Percentiles rank a stretch among this genome's conserved stretches.
phyloP scores from a whole-genome alignment of 1,140 invertebrate genomes.

The Tribolium castaneum region DNA sequence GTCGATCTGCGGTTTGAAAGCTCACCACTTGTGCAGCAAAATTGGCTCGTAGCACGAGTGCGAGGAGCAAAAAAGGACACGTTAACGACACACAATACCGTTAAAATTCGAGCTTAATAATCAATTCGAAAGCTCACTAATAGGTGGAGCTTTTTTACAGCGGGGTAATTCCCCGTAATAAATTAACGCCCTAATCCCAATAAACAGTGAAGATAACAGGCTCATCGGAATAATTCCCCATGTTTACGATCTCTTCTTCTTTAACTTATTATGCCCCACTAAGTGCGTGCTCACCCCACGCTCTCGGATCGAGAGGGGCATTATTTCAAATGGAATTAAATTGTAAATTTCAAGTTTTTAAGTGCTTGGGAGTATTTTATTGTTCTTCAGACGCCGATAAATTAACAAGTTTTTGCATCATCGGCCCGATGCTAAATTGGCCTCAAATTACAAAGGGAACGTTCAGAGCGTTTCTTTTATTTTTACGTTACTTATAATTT shows the following conservation, averaged over 20 bases:
- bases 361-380: conserved; percentile 39
- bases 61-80: not conserved
- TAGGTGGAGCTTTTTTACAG: not conserved
- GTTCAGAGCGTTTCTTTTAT: not conserved
- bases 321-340: conserved; percentile 44
- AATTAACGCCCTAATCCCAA: conserved; percentile 38
- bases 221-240: conserved; percentile 44
- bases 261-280: conserved; percentile 43
- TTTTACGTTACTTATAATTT: not conserved
- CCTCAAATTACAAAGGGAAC: not conserved
- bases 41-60: conserved; percentile 20
- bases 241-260: conserved; percentile 43
- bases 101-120: not conserved
- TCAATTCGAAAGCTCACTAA: not conserved
- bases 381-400: conserved; percentile 20
- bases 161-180: conserved; percentile 37
- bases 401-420: conserved; percentile 37
- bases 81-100: conserved; percentile 16
- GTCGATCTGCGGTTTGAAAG: conserved; percentile 48
- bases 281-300: conserved; percentile 38
- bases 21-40: conserved; percentile 38
- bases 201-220: conserved; percentile 42
- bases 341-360: conserved; percentile 44
- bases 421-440: not conserved
- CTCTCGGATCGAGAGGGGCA: conserved; percentile 9